Evolutionary conservation across 1,140 invertebrate species (phyloP), one percentile per base, ranked within the genome.

Genomic region (Drosophila mayri): DNA sequence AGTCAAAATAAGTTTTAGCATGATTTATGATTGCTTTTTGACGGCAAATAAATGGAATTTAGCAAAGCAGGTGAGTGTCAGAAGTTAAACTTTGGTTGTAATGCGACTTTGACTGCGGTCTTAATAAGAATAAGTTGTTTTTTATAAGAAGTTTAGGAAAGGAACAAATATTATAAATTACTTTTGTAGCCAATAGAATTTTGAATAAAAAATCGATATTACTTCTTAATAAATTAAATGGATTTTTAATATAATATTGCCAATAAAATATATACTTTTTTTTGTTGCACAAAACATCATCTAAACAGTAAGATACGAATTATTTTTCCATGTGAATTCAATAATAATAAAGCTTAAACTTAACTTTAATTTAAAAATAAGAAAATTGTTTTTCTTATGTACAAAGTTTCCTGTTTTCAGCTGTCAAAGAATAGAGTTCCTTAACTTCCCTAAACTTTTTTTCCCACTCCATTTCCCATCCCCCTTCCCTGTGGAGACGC

Each of bases 1-100:
- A 4, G 32, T 44, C 55, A 16, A 57, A 76, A 63, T 75, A 43
- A 20, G 68, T 59, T 58, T 80, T 80, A 11, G 49, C 37, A 61
- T 85, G 77, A 81, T 81, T 85, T 77, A 81, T 80, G 81, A 61
- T 57, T 55, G 35, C 47, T 30, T 30, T 16, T 40, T 20, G n/a
- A 49, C 41, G n/a, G 10, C 8, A 52, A 59, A 50, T 46, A 65
- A 82, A 40, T 58, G 25, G 10, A 58, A 37, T 38, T 47, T 47
- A n/a, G n/a, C 18, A 2, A 10, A 37, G 32, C 50, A 54, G 50
- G 50, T 57, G 55, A 44, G 1, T 9, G 44, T 49, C 37, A 57
- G 0, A 40, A 14, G 10, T 18, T 28, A 7, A 7, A 7, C n/a
- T 2, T 47, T 47, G 47, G 43, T 43, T n/a, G 10, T 43, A 40